Evolutionary conservation across 2,888 invertebrate species (phyloP), one percentile per base, ranked within the genome.

Genomic region (Sicus ferrugineus): DNA sequence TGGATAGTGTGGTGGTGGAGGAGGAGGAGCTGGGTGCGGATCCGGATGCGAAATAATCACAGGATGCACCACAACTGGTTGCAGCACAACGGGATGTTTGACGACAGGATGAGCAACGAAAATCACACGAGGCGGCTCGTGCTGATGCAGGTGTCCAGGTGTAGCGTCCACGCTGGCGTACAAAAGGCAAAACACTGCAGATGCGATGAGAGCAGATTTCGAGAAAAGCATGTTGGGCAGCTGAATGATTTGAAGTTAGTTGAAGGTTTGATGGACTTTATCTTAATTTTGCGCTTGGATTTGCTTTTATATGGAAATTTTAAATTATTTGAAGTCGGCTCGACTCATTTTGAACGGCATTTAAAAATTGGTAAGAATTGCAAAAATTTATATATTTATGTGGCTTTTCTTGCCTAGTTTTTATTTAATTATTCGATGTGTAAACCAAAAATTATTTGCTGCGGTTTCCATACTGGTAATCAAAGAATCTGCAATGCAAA

Each of bases 11-110:
- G 14, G 28, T 14, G 21, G 3, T 28, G 38, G 62, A 23, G 21
- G n/a, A n/a, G n/a, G n/a, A n/a, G n/a, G n/a, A n/a, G n/a, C n/a
- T n/a, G n/a, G n/a, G n/a, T n/a, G n/a, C n/a, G n/a, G 28, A 31
- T 62, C 28, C 28, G 62, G 62, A 28, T 62, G 62, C 2, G 34
- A 23, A 7, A 62, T 48, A n/a, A 58, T 28, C 31, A 58, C 58
- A n/a, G 61, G 42, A 59, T 59, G 59, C 31, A 59, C 59, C 4
- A 38, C 59, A 34, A 59, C 59, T 11, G 59, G 59, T 21, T 61
- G 38, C 38, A 16, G 14, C 7, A 64, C 28, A 6, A 50, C 50
- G 16, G 64, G 64, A 48, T 64, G 64, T 7, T 11, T 34, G 16
- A 64, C 52, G 6, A 64, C 52, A 21, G 50, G 64, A 5, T 64